A percentile compares a stretch with the other conserved stretches of the same genome.
Evolutionary conservation across 2,113 vertebrate genomes (phyloP).

Genomic region (Ibidorhyncha struthersii): DNA sequence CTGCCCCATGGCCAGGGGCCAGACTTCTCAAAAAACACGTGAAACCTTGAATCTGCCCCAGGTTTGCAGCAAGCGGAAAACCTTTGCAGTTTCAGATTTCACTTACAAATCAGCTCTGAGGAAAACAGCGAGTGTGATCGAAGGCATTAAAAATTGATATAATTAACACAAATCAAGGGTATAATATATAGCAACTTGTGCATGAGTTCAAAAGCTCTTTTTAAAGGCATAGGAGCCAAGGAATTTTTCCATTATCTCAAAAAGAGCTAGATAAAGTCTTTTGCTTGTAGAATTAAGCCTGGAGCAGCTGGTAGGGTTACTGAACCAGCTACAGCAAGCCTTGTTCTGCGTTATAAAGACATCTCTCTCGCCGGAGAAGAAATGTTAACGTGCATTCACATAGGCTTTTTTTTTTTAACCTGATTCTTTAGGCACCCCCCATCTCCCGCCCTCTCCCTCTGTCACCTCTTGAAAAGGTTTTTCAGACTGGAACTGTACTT

Average conservation of each 20-base stretch:
- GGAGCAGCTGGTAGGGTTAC: conserved; percentile 29
- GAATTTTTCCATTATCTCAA: conserved; percentile 2
- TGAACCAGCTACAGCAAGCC: conserved; percentile 20
- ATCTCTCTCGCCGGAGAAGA: neutral
- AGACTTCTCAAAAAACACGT: neutral
- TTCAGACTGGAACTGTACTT: neutral
- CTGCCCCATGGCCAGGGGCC: neutral
- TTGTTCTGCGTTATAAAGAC: conserved; percentile 21
- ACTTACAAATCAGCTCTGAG: neutral
- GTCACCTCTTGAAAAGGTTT: conserved; percentile 51
- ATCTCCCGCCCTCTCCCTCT: neutral
- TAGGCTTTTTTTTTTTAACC: neutral
- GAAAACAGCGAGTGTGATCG: neutral
- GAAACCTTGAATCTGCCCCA: neutral
- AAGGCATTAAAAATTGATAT: conserved; percentile 23
- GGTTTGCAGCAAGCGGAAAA: neutral
- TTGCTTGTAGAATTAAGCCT: conserved; percentile 12
- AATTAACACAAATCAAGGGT: conserved; percentile 22
- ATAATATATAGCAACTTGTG: neutral
- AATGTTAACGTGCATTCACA: neutral
- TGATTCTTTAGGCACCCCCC: neutral
- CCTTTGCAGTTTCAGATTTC: neutral
- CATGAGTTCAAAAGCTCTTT: conserved; percentile 17
- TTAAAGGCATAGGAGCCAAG: neutral
- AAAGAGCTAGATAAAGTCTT: conserved; percentile 17